A percentile compares a stretch with the other conserved stretches of the same genome.
Evolutionary conservation across 1,140 invertebrate genomes (phyloP).

Genomic region (Platyura marginata): DNA sequence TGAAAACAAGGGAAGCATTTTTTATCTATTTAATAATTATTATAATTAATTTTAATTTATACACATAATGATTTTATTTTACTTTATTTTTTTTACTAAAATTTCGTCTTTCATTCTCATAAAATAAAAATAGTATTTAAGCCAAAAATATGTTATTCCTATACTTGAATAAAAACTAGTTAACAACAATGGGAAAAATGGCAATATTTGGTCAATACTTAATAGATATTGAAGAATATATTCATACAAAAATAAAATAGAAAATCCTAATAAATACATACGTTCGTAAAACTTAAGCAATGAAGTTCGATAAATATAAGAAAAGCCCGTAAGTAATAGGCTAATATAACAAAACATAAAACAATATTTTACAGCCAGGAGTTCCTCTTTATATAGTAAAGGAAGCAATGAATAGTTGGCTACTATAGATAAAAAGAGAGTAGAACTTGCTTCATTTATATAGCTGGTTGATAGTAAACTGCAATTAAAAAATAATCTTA

Average conservation of each 20-base stretch:
- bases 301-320: constrained; percentile 23
- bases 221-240: constrained; percentile 43
- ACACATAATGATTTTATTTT: constrained; percentile 9
- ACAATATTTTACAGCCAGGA: constrained; percentile 42
- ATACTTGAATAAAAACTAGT: constrained; percentile 77
- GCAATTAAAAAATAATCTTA: constrained; percentile 28
- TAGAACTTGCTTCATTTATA: constrained; percentile 49
- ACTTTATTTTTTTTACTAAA: constrained; percentile 7
- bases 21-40: neutral
- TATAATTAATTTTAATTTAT: neutral
- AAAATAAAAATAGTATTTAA: constrained; percentile 40
- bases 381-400: constrained; percentile 56
- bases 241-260: constrained; percentile 58
- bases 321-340: constrained; percentile 30
- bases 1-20: neutral
- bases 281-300: constrained; percentile 37
- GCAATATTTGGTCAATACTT: constrained; percentile 39
- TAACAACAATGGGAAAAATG: constrained; percentile 74
- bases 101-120: constrained; percentile 6
- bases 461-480: constrained; percentile 53
- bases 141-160: constrained; percentile 60
- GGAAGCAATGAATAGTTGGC: constrained; percentile 81
- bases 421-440: constrained; percentile 47
- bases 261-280: constrained; percentile 51
- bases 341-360: constrained; percentile 42